These are phyloP conservation scores for Pseudomugil gertrudae DNA, from an alignment of 2,797 vertebrate genomes.

Conservation along the genomic window DNA sequence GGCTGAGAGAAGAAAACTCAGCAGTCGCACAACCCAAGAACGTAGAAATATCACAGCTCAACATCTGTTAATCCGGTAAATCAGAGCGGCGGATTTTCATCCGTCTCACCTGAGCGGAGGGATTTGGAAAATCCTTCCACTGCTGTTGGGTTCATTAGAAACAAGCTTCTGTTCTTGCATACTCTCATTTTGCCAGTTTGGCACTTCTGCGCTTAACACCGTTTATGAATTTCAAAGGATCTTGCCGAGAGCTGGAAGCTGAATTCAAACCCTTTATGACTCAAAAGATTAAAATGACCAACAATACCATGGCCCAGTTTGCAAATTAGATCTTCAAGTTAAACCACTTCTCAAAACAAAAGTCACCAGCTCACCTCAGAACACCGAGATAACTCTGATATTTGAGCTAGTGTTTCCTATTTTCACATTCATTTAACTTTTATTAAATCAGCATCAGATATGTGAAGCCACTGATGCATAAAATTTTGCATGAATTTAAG, in stretches of 20 bases:
- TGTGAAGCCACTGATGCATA: too few relatives aligned
- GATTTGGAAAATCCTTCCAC: not conserved
- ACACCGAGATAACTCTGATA: too few relatives aligned
- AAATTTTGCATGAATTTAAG: not conserved
- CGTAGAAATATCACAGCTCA: not conserved
- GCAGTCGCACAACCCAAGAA: not conserved
- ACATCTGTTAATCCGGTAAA: slow-evolving; percentile 11
- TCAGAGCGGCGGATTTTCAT: slow-evolving; percentile 3
- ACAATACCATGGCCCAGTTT: slow-evolving; percentile 58
- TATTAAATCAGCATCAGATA: too few relatives aligned
- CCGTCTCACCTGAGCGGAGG: slow-evolving; percentile 18
- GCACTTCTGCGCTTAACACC: slow-evolving; percentile 25
- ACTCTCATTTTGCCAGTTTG: slow-evolving; percentile 17
- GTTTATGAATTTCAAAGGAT: slow-evolving; percentile 53
- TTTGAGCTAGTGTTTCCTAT: not conserved
- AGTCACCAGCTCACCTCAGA: not conserved
- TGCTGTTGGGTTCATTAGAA: slow-evolving; percentile 22
- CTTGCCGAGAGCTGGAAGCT: slow-evolving; percentile 21
- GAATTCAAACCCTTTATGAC: slow-evolving; percentile 42
- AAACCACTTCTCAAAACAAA: too few relatives aligned
- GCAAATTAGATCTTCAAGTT: slow-evolving; percentile 50
- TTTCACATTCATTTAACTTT: too few relatives aligned
- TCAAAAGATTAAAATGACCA: slow-evolving; percentile 47
- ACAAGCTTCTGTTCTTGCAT: slow-evolving; percentile 22
- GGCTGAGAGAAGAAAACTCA: not conserved